Conservation (phyloP, 2,797 vertebrate genomes). For the Poeciliopsis presidionis region DNA sequence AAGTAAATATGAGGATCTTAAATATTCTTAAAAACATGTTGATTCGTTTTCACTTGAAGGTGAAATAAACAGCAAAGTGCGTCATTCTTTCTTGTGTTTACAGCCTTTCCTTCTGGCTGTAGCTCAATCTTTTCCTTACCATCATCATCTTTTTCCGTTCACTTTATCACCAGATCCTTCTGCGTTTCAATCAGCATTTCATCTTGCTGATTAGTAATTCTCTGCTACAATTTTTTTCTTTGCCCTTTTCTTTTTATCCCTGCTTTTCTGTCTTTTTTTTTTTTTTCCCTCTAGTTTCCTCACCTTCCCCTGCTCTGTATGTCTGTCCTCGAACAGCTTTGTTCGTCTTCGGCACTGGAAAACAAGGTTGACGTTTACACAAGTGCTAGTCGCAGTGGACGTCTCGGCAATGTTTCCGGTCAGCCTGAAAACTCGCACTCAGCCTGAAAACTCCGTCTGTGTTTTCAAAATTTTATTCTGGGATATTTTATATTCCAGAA, state of each 20-base stretch:
- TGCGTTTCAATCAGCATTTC: constrained; percentile 17
- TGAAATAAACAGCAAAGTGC: not conserved
- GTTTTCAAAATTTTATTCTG: not conserved
- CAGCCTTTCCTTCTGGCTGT: not conserved
- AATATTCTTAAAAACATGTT: not conserved
- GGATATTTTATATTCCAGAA: not conserved
- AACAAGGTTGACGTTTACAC: constrained; percentile 73
- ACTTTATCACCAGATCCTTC: not conserved
- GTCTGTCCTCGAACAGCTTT: constrained; percentile 27
- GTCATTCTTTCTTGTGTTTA: not conserved
- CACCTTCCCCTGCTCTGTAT: not conserved
- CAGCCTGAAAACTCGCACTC: constrained; percentile 32
- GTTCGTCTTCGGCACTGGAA: constrained; percentile 62
- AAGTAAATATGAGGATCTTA: not conserved
- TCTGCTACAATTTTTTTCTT: not conserved
- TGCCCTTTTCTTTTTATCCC: not conserved
- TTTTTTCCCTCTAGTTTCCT: not conserved
- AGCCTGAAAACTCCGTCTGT: no score
- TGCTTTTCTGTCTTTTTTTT: not conserved
- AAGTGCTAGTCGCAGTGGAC: constrained; percentile 64
- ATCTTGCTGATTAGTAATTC: not conserved
- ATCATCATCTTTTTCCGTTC: not conserved
- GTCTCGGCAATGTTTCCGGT: constrained; percentile 62
- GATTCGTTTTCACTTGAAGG: not conserved
- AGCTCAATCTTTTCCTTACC: not conserved